Base-by-base conservation (phyloP, 2,888 invertebrate species). In the Atrina japonica region DNA sequence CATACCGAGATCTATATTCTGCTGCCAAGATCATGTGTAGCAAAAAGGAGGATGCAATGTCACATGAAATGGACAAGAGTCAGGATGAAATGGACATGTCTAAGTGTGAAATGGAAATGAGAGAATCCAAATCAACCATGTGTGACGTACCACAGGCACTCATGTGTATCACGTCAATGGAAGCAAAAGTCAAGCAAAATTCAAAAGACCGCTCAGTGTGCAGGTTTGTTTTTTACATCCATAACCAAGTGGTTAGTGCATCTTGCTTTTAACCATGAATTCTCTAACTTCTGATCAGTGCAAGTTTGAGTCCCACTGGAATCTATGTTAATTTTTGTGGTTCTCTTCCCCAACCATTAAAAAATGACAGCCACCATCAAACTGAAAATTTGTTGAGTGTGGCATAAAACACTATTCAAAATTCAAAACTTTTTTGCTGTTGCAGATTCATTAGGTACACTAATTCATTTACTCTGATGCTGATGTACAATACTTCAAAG, bases 1-100 rank as follows among this genome's bases (percentile, higher is more conserved):
- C 61, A 7, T 71, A 63, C 50, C 27, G 25, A 23, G 71, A 71
- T 30, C 43, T 71, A 35, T 49, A 67, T 23, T 30, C 55, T 23
- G 29, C 66, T 14, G 66, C 71, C 27, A 52, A 50, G 23, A 25
- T 23, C 23, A 49, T 40, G 14, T 69, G 69, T 29, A 47, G 6
- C 11, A 56, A 56, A 56, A 7, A 18, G n/a, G n/a, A 41, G 7
- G 30, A 9, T 21, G 14, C 23, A 9, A 49, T 41, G 41, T 21
- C 21, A 21, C 43, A 55, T 35, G 35, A 35, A 41, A 43, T 27
- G 21, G n/a, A 35, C 29, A 14, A 18, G 5, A 56, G 11, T 16
- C 11, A 30, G 35, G n/a, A 56, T 7, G 18, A n/a, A 9, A 56
- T 35, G 56, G 23, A 29, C 30, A 58, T 25, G 47, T 35, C 35